Base-by-base conservation (phyloP, 1,140 invertebrate genomes). In the Drosophila pseudoobscura region DNA sequence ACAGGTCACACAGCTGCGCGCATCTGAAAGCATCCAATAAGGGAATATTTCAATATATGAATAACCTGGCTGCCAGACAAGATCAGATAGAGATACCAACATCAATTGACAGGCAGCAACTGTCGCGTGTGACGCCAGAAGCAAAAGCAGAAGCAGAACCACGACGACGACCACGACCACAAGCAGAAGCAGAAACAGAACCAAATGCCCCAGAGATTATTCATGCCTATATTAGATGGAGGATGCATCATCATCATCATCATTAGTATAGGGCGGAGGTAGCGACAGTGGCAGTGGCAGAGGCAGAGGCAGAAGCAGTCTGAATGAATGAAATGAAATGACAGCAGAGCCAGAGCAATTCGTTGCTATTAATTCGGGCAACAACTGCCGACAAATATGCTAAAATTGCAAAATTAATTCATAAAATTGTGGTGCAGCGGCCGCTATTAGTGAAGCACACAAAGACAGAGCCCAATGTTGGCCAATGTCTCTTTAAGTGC, bases 1-100 rank as follows among this genome's bases (percentile, higher is more conserved):
- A 92, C 97, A 98, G 80, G 96, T 97, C 82, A 96, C 95, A 92
- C 97, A 98, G 92, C 96, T 97, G 92, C 96, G 94, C 73, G 96
- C 96, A 94, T 97, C 97, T 97, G 92, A 11, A 90, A 80, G 8
- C 31, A 24, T 9, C 41, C 20, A 41, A 62, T 11, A 20, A n/a
- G n/a, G 31, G 20, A 39, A 39, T 4, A 39, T 13, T 4, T 11
- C 1, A 11, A 53, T 11, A 53, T 11, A 26, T 57, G 20, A 68
- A 45, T 35, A 47, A n/a, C 20, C 41, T 60, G 44, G 60, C 43
- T 29, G 35, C 22, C 31, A 29, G 49, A 46, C 43, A 46, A 44
- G 53, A 64, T 68, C 41, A 51, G 50, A 77, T 88, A 61, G 53
- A 88, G 71, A 88, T 79, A 73, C 64, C 75, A 61, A 83, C 83